Evolutionary conservation across 1,140 invertebrate genomes (phyloP), one percentile per base, ranked within the genome.

Genomic region (Littorina saxatilis): DNA sequence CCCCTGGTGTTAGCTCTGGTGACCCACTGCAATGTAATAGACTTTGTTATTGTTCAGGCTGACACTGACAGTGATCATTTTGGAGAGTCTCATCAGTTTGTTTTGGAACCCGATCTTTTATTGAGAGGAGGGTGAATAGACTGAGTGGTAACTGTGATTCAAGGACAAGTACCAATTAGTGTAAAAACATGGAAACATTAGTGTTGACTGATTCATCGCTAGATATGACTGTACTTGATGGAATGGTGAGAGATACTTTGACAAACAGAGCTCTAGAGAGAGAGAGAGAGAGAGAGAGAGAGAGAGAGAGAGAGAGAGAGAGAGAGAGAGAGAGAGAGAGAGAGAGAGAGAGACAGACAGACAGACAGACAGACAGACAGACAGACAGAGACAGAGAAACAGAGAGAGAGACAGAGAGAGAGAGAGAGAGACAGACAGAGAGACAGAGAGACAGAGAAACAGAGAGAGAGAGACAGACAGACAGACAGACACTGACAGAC

Each of bases 271-370:
- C 11, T 47, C 66, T 15, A 32, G 47, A 29, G 0, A n/a, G 29
- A 1, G n/a, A 11, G 23, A 27, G 43, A 73, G 32, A 73, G 70
- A 55, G 43, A 55, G 47, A 17, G 3, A 47, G 37, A 66, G 50
- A 78, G 76, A 66, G 76, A 78, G 39, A 11, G 72, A 27, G 29
- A 50, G 37, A 35, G 37, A 5, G 20, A 39, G 5, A 74, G 29
- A 47, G 32, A 78, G 50, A 78, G 76, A 55, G 76, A 78, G 50
- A 32, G 32, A 58, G 20, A 23, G 55, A 58, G 55, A 58, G 7
- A 11, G 55, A 23, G 5, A 68, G 55, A 55, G n/a, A 79, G 2
- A 79, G 50, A 20, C 1, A 55, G 11, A 55, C 4, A 55, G 75
- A 47, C 4, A 52, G 20, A 47, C 2, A 50, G 13, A 75, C 37